Base-by-base conservation (phyloP, 2,113 vertebrate genomes). In the Sisor rabdophorus region DNA sequence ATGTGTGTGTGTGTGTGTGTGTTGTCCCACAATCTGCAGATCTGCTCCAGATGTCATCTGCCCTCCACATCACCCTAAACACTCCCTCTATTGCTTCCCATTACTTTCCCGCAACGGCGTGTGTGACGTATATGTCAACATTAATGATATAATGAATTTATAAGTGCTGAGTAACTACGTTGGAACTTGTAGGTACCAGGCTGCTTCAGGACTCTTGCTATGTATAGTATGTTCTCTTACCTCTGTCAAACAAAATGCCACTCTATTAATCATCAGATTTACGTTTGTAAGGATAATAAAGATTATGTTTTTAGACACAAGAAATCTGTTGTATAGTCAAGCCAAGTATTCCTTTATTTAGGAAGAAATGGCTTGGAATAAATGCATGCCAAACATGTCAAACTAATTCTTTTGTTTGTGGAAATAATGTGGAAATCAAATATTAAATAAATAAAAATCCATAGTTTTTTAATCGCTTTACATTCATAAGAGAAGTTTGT, bases 21-120 rank as follows among this genome's bases (percentile, higher is more conserved):
- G 60, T 55, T 60, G 53, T 71, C 44, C 24, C 24, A 72, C 61
- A 64, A 77, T 73, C 60, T 54, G 22, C 71, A 75, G 77, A 80
- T 64, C 71, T 40, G 22, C 71, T 81, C 80, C 80, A 85, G 82
- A 83, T 85, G 84, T 80, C 48, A 60, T 53, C 50, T 74, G 67
- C 71, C 79, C 77, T 80, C 73, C 17, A 19, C 32, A 58, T 79
- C 79, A 82, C 55, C 71, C 67, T 70, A 71, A 81, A 85, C 71
- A 79, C 69, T 72, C 73, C 68, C 58, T 55, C 15, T 48, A 48
- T 60, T 32, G 16, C 19, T 59, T 40, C 61, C 65, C 36, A 68
- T 53, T 65, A 63, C 47, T 71, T 72, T 56, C 26, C 36, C 30
- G 61, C 70, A 78, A 78, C 44, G 58, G 32, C 15, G 59, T 79